Conservation (phyloP, 37 sponge, comb jelly and placozoan species). For the Aplysina aerophoba region DNA sequence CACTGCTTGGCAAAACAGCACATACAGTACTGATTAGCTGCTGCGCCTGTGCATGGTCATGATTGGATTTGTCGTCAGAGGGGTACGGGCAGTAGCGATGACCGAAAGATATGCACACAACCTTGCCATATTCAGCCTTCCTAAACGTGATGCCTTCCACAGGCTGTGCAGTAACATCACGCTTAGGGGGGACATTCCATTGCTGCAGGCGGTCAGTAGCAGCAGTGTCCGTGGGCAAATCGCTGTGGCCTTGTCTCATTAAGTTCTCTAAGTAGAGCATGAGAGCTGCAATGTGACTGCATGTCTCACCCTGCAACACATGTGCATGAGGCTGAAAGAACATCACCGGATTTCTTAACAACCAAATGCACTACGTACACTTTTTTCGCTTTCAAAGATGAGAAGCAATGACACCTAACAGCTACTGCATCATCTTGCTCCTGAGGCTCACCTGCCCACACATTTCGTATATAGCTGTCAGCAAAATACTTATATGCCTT, state of each 20-base stretch:
- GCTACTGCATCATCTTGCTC: background rate
- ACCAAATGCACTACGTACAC: background rate
- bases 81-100: too few species aligned
- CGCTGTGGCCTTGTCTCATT: background rate
- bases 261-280: background rate
- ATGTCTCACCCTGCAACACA: constrained; percentile 19
- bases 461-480: background rate
- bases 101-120: background rate
- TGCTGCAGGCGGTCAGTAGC: background rate
- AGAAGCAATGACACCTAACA: background rate
- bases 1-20: background rate
- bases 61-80: too few species aligned
- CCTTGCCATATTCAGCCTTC: constrained; percentile 5
- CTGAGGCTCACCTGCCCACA: background rate
- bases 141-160: background rate
- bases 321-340: background rate
- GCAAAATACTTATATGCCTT: constrained; percentile 15
- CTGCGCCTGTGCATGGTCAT: background rate
- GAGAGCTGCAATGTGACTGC: constrained; percentile 7
- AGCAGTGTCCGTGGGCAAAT: background rate
- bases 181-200: constrained; percentile 10
- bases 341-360: background rate
- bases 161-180: background rate
- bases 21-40: background rate
- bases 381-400: constrained; percentile 1